Evolutionary conservation across 2,797 vertebrate genomes (phyloP), one percentile per base, ranked within the genome.

Genomic region (Rhinella marina): DNA sequence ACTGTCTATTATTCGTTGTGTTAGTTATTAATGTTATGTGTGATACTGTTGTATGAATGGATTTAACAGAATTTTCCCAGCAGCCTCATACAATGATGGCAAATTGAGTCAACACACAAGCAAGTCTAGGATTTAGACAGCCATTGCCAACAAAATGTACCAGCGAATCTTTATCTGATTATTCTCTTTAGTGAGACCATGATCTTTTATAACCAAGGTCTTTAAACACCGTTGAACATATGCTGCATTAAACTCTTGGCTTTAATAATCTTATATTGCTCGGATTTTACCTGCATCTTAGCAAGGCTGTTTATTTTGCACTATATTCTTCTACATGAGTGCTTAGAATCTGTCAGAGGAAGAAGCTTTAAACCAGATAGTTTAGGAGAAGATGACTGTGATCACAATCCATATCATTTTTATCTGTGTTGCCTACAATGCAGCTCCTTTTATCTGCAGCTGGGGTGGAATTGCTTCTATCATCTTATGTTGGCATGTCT

Each of bases 381-480:
- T 62, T 75, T 59, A 62, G 17, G 57, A 87, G 23, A 82, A 86
- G 73, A 48, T 79, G 16, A 64, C 61, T 77, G 29, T 77, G 56
- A 64, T 64, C 50, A 77, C 16, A 66, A 77, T 50, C 57, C 41
- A 78, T 54, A 78, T 48, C 14, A 75, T 52, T 75, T 48, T 64
- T 75, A 82, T 87, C 56, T 64, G 23, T 56, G 62, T 54, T 78
- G 41, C 75, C 61, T 52, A 72, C 16, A 86, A 86, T 81, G 29
- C n/a, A 52, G 80, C 70, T 82, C 59, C 81, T 73, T 82, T 87
- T 48, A 87, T 82, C 57, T 64, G 41, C 80, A 66, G 70, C 70
- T 32, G 29, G 12, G 61, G 57, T 70, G 64, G 62, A 81, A 81
- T 62, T 17, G 82, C 41, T 81, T 87, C 72, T 77, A 77, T 66